Evolutionary conservation across 2,888 invertebrate species (phyloP), one percentile per base, ranked within the genome.

Genomic region (Odontocolon sp.): DNA sequence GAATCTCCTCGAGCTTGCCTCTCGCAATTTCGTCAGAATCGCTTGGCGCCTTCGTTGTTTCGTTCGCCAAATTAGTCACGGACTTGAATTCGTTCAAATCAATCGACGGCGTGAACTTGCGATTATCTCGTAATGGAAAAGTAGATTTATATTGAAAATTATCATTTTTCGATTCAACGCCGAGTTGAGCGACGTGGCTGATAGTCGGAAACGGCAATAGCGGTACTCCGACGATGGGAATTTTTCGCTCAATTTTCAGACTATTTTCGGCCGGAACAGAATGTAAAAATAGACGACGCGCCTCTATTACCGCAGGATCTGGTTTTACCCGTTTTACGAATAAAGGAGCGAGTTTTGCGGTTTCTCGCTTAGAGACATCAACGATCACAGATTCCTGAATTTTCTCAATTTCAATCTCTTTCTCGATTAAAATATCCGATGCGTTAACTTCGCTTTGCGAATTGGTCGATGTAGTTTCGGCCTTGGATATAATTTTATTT

Each of bases 211-310:
- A 96, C 40, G 87, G 84, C 63, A 86, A 69, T n/a, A 56, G 5
- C 18, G 67, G 50, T 9, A 45, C 11, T 11, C 36, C 77, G 28
- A 57, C 3, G 16, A 56, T 74, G 26, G 52, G 47, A 74, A 85
- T 85, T 81, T 91, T 92, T 84, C 92, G 92, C 77, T 92, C 92
- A 38, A 88, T 90, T 66, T 91, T 91, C 85, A 93, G 93, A 80
- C 92, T 93, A 80, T 92, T 92, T 23, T 94, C 93, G 6, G 95
- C 94, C 3, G 95, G 92, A n/a, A 95, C 95, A 77, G 95, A 95
- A 81, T 93, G 92, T 36, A 96, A 90, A 90, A 96, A 96, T 75
- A 93, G 92, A 77, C 93, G 93, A 82, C 94, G 93, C 3, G 96
- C 95, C 87, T 93, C 93, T 47, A 93, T 71, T 42, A 92, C 90